Evolutionary conservation across 2,888 invertebrate species (phyloP).

Genomic region (Muschampia staudingeri): DNA sequence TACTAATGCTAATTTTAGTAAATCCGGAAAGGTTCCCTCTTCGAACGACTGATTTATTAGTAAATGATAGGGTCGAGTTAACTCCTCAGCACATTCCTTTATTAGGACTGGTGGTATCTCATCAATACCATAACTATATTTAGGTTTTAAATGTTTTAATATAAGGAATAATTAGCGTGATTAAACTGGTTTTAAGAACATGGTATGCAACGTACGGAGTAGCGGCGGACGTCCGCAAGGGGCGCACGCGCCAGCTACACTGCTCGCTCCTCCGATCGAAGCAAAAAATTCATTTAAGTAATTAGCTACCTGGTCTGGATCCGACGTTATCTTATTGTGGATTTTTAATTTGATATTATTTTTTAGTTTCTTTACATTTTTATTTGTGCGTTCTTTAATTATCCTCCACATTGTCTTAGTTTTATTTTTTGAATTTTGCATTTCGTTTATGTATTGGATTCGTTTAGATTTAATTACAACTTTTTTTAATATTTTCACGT

Average conservation of each 20-base stretch:
- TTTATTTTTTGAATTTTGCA: not conserved
- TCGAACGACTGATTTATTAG: too few species aligned
- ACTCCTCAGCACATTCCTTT: too few species aligned
- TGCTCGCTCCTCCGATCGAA: conserved; percentile 7
- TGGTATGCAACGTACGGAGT: too few species aligned
- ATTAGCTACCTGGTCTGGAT: not conserved
- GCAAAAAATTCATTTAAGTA: conserved; percentile 32
- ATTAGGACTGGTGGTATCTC: too few species aligned
- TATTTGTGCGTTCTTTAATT: not conserved
- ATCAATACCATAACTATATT: too few species aligned
- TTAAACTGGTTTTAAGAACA: too few species aligned
- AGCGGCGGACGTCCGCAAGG: too few species aligned
- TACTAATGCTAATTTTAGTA: too few species aligned
- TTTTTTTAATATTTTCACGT: not conserved
- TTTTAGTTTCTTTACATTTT: not conserved
- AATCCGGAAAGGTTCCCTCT: too few species aligned
- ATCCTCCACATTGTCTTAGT: not conserved
- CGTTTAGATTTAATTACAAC: not conserved
- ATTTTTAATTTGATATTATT: not conserved
- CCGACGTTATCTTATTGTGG: not conserved
- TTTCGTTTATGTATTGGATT: not conserved
- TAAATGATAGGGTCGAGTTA: too few species aligned
- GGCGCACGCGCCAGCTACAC: not conserved
- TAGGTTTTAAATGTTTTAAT: too few species aligned
- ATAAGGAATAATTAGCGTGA: too few species aligned